phyloP scores from a whole-genome alignment of 2,888 invertebrate genomes.

The Calameuta idolon region DNA sequence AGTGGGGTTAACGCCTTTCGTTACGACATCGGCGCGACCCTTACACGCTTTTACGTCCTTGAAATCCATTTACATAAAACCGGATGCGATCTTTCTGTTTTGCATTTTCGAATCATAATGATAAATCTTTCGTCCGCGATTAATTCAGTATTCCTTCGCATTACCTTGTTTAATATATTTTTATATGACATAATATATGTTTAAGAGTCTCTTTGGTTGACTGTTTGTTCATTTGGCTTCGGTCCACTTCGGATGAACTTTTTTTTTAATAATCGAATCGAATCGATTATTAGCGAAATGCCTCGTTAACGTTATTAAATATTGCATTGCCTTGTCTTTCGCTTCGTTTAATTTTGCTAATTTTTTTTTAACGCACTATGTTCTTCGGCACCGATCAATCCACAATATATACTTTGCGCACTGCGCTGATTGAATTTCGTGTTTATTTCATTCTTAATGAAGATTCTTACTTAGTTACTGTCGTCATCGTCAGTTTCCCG shows the following conservation, averaged over 20 bases:
- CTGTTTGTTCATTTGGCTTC: background rate
- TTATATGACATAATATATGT: background rate
- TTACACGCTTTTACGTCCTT: background rate
- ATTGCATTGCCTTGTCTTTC: background rate
- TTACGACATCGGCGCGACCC: constrained; percentile 23
- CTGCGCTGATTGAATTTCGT: background rate
- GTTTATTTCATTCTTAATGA: background rate
- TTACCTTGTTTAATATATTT: background rate
- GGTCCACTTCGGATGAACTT: background rate
- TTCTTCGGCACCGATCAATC: constrained; percentile 10
- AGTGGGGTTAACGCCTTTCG: constrained; percentile 52
- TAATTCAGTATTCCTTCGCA: background rate
- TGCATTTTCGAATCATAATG: background rate
- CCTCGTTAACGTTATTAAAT: background rate
- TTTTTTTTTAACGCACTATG: background rate
- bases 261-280: background rate
- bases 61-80: background rate
- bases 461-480: background rate
- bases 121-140: background rate
- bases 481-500: too few species aligned
- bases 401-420: constrained; percentile 11
- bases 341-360: constrained; percentile 10
- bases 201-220: background rate
- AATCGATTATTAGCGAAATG: background rate
- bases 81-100: background rate